Evolutionary conservation across 2,797 vertebrate species (phyloP).

Genomic region (Leptatherina wallacei): DNA sequence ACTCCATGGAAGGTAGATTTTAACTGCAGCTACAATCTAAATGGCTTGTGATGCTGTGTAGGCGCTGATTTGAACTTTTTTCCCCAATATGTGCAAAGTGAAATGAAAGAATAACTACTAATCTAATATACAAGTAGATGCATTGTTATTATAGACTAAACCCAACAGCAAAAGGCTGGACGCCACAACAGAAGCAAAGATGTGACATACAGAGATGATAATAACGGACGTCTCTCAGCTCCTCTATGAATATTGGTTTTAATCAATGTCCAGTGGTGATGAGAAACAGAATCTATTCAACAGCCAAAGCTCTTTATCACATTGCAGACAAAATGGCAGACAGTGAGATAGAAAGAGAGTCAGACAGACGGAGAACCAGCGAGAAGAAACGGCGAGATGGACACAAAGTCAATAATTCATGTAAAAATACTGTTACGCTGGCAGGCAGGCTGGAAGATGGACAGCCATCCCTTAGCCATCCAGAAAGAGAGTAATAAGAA

Average conservation of each 20-base stretch:
- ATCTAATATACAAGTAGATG: conserved; percentile 2
- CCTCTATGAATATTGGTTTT: conserved; percentile 1
- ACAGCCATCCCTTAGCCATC: conserved; percentile 27
- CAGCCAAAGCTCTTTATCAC: conserved; percentile 7
- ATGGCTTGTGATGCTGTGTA: background rate
- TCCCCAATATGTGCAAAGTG: background rate
- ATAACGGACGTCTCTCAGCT: conserved; percentile 9
- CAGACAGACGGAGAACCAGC: background rate
- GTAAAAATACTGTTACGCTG: conserved; percentile 26
- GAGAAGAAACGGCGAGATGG: conserved; percentile 9
- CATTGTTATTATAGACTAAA: conserved; percentile 10
- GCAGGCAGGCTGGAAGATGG: conserved; percentile 17
- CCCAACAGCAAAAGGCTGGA: conserved; percentile 3
- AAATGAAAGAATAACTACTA: conserved; percentile 18
- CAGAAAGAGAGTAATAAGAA: conserved; percentile 43
- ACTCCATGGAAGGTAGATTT: background rate
- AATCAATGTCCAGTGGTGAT: conserved; percentile 11
- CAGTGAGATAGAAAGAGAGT: background rate
- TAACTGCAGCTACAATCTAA: background rate
- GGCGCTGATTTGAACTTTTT: background rate
- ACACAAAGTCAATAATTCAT: conserved; percentile 58
- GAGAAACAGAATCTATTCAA: conserved; percentile 12
- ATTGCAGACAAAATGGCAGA: conserved; percentile 26
- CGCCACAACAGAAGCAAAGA: conserved; percentile 1
- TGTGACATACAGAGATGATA: conserved; percentile 18